phyloP scores from a whole-genome alignment of 53 echinoderm and acorn worm species.

The Echinarachnius parma region DNA sequence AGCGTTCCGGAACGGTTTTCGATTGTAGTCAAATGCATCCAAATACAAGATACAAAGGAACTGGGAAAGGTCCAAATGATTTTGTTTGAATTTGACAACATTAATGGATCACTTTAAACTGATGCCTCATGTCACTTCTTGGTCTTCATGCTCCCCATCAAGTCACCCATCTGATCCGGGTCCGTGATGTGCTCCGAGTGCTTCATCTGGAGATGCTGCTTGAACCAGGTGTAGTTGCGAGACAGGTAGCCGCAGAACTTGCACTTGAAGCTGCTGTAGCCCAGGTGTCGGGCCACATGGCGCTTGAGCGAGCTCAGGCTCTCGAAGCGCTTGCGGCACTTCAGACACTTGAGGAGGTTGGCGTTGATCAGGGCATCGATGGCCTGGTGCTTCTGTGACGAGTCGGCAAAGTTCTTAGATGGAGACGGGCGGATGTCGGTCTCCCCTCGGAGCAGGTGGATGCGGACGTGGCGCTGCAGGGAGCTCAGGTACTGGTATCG shows the following conservation, averaged over 20 bases:
- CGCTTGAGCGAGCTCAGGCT: conserved; percentile 73
- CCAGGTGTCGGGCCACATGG: conserved; percentile 89
- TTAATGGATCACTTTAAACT: no score
- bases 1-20: no score
- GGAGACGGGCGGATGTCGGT: conserved; percentile 31
- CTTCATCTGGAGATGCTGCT: conserved; percentile 79
- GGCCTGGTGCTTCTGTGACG: conserved; percentile 61
- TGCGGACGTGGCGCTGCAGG: conserved; percentile 73
- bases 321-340: conserved; percentile 83
- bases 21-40: no score
- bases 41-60: no score
- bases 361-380: conserved; percentile 78
- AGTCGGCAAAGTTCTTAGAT: conserved; percentile 46
- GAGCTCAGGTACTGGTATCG: conserved; percentile 85
- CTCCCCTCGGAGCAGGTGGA: conserved; percentile 55
- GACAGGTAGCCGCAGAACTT: conserved; percentile 82
- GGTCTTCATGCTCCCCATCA: conserved; percentile 81
- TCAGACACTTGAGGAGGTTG: conserved; percentile 82
- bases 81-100: no score
- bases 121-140: conserved; percentile 33
- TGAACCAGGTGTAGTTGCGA: conserved; percentile 94
- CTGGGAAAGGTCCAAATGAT: no score
- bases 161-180: conserved; percentile 49
- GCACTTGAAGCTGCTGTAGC: conserved; percentile 91
- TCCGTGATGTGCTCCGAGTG: conserved; percentile 58